phyloP scores from a whole-genome alignment of 2,797 vertebrate genomes.

The Poeciliopsis turneri region DNA sequence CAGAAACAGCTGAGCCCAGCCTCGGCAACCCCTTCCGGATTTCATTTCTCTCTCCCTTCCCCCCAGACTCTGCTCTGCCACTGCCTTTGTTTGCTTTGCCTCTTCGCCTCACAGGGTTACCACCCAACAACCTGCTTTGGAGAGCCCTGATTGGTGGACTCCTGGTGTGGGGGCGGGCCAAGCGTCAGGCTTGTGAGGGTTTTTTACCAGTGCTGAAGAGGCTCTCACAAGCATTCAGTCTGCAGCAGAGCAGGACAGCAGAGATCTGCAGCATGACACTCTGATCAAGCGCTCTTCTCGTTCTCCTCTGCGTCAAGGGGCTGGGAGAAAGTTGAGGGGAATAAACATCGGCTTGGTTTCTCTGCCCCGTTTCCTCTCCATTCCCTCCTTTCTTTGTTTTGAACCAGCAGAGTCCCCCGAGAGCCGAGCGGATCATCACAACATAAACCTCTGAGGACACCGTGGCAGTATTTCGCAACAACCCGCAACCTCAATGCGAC shows the following conservation, averaged over 20 bases:
- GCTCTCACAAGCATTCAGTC: conserved; percentile 49
- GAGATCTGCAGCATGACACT: conserved; percentile 3
- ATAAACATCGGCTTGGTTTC: conserved; percentile 16
- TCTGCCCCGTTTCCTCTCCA: conserved; percentile 48
- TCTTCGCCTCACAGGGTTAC: conserved; percentile 66
- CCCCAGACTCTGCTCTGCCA: conserved; percentile 42
- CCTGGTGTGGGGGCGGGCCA: conserved; percentile 53
- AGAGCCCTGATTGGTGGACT: conserved; percentile 71
- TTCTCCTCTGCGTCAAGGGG: conserved; percentile 10
- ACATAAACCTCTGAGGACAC: conserved; percentile 18
- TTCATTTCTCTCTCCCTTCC: conserved; percentile 45
- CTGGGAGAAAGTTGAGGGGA: conserved; percentile 22
- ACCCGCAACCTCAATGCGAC: conserved; percentile 3
- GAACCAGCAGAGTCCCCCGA: conserved; percentile 38
- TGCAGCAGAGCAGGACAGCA: conserved; percentile 55
- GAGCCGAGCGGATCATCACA: conserved; percentile 26
- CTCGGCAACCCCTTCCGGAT: conserved; percentile 41
- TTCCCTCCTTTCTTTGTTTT: conserved; percentile 67
- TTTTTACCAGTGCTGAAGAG: conserved; percentile 68
- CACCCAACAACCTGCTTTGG: conserved; percentile 69
- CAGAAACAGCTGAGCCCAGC: conserved; percentile 63
- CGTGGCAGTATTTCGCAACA: conserved; percentile 12
- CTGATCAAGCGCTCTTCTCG: conserved; percentile 18
- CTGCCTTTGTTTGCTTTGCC: conserved; percentile 76
- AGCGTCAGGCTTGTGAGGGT: conserved; percentile 49